A percentile compares a stretch with the other conserved stretches of the same genome.
These are phyloP conservation scores for Hirundo rustica DNA, from an alignment of 2,797 vertebrate genomes.

Conservation along the genomic window DNA sequence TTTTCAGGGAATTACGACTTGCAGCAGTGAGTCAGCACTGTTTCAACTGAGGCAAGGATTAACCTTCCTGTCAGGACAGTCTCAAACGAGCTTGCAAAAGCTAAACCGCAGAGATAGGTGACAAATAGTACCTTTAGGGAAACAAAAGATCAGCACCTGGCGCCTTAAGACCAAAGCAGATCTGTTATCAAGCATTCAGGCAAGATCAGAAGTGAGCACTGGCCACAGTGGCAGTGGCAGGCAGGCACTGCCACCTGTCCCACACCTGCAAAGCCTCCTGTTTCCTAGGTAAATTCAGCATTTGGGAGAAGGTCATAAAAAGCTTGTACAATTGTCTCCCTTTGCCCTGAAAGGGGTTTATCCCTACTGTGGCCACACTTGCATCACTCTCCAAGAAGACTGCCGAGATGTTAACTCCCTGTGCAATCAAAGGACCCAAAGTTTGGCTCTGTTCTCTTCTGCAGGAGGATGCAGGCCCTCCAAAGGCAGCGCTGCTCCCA, in stretches of 20 bases:
- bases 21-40: background rate
- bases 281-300: background rate
- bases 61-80: background rate
- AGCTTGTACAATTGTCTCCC: background rate
- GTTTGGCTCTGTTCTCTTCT: background rate
- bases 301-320: background rate
- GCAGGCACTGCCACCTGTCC: background rate
- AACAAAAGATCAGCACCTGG: background rate
- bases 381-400: background rate
- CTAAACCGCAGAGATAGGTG: background rate
- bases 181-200: background rate
- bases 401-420: background rate
- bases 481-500: background rate
- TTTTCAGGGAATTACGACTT: background rate
- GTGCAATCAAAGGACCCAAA: background rate
- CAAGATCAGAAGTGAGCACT: background rate
- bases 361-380: fast-evolving
- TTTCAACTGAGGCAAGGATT: background rate
- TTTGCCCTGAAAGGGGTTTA: background rate
- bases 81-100: background rate
- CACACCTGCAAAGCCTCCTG: background rate
- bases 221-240: background rate
- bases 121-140: background rate
- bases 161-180: background rate
- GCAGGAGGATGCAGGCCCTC: background rate